Base-by-base conservation (phyloP, 2,797 vertebrate species). In the Platalea minor region DNA sequence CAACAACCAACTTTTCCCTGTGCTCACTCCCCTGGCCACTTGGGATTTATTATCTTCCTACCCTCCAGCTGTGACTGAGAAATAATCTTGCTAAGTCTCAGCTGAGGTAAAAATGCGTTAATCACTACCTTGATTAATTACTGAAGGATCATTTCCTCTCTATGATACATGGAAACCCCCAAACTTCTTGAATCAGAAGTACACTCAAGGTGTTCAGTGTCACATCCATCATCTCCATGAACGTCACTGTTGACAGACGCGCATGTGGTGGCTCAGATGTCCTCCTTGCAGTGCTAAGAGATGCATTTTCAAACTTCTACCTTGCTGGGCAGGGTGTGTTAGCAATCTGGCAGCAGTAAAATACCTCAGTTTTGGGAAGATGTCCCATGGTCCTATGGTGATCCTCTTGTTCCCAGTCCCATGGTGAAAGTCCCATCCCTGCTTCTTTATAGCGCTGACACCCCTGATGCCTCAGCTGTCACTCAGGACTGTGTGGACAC, bases 71-170 rank as follows among this genome's bases (percentile, higher is more conserved):
- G 93, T 89, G 95, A 87, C 70, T 89, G 92, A 86, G 74, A 95
- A 96, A 92, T 87, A 94, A 95, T 63, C 78, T 76, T 92, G 78
- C 91, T 87, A 92, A 96, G 87, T 93, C 75, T 93, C 95, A 85
- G 50, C 64, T 93, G 88, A 92, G 70, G 78, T 88, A 92, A 89
- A 94, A 96, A 93, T n/a, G 56, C 60, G 96, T 96, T 94, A 92
- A 97, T 96, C 95, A 94, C 91, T 87, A 89, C 60, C 74, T 95
- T 96, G 95, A 95, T 93, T 96, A 95, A 97, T 96, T 92, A 85
- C 92, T 87, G 81, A 94, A 95, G 75, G 81, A 93, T 96, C 86
- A 93, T 93, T 97, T 96, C 86, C 92, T 94, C 37, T 75, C 77
- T 74, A 11, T 93, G 91, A 95, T 87, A 96, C 91, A 95, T 88